Conservation (phyloP, 2,888 invertebrate species). For the Melinaea marsaeus region DNA sequence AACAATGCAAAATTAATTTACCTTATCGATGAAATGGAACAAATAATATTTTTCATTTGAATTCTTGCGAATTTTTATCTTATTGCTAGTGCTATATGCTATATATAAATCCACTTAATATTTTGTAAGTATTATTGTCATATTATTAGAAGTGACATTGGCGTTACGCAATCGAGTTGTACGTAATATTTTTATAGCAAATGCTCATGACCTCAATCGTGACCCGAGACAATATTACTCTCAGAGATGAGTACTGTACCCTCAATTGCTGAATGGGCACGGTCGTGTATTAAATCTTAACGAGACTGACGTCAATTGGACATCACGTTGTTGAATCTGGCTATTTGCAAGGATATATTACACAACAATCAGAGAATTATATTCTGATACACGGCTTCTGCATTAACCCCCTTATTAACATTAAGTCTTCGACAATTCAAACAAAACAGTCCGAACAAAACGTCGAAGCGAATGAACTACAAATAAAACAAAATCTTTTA, state of each 20-base stretch:
- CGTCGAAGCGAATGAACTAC: too few species aligned
- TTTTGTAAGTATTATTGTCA: too few species aligned
- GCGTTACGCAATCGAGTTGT: not conserved
- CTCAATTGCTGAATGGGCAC: conserved; percentile 23
- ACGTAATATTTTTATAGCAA: conserved; percentile 21
- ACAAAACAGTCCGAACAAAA: too few species aligned
- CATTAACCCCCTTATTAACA: too few species aligned
- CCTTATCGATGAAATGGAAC: conserved; percentile 30
- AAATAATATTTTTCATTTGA: conserved; percentile 19
- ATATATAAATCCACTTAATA: too few species aligned
- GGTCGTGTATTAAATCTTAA: conserved; percentile 21
- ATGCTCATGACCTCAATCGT: conserved; percentile 48
- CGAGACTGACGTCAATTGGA: conserved; percentile 22
- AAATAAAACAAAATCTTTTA: not conserved
- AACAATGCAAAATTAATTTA: conserved; percentile 34
- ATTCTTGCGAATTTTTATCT: conserved; percentile 5
- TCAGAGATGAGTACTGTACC: conserved; percentile 31
- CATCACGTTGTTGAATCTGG: not conserved
- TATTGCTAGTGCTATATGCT: too few species aligned
- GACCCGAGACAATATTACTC: conserved; percentile 40
- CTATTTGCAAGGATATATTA: not conserved
- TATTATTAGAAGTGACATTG: not conserved
- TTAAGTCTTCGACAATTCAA: too few species aligned
- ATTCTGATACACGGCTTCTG: not conserved
- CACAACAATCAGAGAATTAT: not conserved